Percentiles rank a stretch among this genome's conserved stretches.
phyloP scores from a whole-genome alignment of 2,797 vertebrate species.

The Spatula clypeata region DNA sequence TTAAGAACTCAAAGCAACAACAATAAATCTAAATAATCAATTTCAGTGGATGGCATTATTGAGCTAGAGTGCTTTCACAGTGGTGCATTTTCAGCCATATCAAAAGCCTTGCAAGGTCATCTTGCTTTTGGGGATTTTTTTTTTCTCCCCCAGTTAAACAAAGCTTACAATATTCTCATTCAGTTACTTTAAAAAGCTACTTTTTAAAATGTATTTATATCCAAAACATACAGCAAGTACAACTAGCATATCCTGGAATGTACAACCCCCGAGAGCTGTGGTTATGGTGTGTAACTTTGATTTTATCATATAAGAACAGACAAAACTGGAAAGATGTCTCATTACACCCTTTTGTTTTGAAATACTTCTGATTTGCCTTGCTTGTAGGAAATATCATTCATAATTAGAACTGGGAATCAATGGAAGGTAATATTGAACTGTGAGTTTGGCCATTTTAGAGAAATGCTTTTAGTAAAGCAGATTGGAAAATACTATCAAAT shows the following conservation, averaged over 20 bases:
- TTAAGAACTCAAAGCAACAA: neutral
- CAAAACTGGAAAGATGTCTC: slow-evolving; percentile 62
- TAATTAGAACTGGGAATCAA: slow-evolving; percentile 56
- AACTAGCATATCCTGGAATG: neutral
- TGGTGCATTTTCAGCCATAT: neutral
- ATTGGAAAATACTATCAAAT: neutral
- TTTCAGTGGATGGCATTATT: neutral
- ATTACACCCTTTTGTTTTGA: slow-evolving; percentile 49
- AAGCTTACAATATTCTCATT: neutral
- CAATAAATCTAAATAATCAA: neutral
- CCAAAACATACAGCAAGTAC: neutral
- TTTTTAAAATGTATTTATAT: neutral
- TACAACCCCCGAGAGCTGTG: neutral
- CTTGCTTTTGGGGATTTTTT: neutral
- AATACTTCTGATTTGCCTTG: slow-evolving; percentile 60
- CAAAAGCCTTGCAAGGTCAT: neutral
- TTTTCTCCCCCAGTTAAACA: neutral
- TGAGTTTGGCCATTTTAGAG: neutral
- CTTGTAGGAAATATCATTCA: slow-evolving; percentile 58
- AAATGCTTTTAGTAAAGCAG: neutral
- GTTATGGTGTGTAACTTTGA: neutral
- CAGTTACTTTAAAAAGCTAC: neutral
- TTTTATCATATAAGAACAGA: slow-evolving; percentile 48
- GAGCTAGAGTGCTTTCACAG: neutral
- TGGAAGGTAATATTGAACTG: slow-evolving; percentile 7